These are phyloP conservation scores for Eutolmus rufibarbis DNA, from an alignment of 2,888 invertebrate species.

Conservation along the genomic window DNA sequence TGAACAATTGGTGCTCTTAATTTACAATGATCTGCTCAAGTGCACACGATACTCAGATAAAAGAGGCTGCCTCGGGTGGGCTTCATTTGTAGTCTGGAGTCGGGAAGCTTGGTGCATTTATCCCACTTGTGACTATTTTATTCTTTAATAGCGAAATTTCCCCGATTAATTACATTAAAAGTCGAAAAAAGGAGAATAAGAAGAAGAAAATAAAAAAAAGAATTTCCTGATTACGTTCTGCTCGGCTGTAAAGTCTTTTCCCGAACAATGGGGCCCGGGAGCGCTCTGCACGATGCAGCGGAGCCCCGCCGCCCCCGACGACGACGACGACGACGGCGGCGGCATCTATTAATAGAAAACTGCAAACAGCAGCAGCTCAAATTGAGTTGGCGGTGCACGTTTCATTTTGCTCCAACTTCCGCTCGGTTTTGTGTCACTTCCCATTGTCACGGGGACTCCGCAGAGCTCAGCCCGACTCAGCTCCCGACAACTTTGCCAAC, in stretches of 20 bases:
- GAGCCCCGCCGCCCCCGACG: background rate
- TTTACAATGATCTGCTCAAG: background rate
- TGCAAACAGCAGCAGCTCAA: constrained; percentile 21
- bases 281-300: background rate
- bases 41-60: background rate
- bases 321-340: background rate
- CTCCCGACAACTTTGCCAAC: background rate
- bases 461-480: background rate
- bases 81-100: background rate
- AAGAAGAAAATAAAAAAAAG: background rate
- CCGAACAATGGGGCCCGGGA: background rate
- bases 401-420: constrained; percentile 20
- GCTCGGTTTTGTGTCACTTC: constrained; percentile 8
- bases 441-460: background rate
- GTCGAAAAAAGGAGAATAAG: background rate
- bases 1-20: background rate
- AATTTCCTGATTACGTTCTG: constrained; percentile 20
- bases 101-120: background rate
- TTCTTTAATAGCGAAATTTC: constrained; percentile 9
- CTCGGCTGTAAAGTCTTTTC: background rate
- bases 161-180: constrained; percentile 19
- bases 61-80: background rate
- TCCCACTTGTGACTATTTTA: background rate
- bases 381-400: constrained; percentile 30
- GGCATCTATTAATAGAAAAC: constrained; percentile 31